Evolutionary conservation across 2,888 invertebrate genomes (phyloP).

Genomic region (Azorinus chamasolen): DNA sequence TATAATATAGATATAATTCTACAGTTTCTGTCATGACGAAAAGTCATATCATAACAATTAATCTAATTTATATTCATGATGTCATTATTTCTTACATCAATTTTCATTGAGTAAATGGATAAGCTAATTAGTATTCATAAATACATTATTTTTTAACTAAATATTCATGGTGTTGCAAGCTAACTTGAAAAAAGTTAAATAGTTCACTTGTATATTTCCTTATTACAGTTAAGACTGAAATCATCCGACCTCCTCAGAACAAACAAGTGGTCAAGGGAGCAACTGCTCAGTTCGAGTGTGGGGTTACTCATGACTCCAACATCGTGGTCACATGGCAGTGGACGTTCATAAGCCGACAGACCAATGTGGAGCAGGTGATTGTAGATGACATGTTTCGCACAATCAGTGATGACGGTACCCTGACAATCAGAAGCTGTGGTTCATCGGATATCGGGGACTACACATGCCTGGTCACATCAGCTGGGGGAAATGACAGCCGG

Average conservation of each 20-base stretch:
- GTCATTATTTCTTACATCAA: too few relatives aligned
- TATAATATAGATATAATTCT: too few relatives aligned
- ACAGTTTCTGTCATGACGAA: too few relatives aligned
- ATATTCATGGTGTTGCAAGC: too few relatives aligned
- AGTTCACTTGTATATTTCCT: too few relatives aligned
- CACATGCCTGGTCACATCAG: constrained; percentile 94
- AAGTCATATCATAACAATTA: too few relatives aligned
- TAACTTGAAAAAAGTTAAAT: too few relatives aligned
- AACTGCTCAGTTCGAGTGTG: constrained; percentile 97
- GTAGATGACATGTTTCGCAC: constrained; percentile 55
- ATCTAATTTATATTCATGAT: too few relatives aligned
- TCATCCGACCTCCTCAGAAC: constrained; percentile 96
- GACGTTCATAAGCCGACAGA: constrained; percentile 68
- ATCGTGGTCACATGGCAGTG: constrained; percentile 79
- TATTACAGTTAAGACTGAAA: constrained; percentile 95
- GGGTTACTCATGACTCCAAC: constrained; percentile 94
- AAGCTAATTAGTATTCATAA: too few relatives aligned
- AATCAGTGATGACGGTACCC: constrained; percentile 90
- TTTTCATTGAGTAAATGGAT: too few relatives aligned
- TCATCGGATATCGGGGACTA: constrained; percentile 96
- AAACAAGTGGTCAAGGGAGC: constrained; percentile 96
- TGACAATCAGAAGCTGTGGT: constrained; percentile 90
- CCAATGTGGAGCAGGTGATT: constrained; percentile 45
- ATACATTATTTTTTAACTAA: too few relatives aligned
- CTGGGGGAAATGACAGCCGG: constrained; percentile 97